Percentiles rank a stretch among this genome's conserved stretches.
These are phyloP conservation scores for Drosophila fungiperda DNA, from an alignment of 2,888 invertebrate genomes.

Conservation along the genomic window DNA sequence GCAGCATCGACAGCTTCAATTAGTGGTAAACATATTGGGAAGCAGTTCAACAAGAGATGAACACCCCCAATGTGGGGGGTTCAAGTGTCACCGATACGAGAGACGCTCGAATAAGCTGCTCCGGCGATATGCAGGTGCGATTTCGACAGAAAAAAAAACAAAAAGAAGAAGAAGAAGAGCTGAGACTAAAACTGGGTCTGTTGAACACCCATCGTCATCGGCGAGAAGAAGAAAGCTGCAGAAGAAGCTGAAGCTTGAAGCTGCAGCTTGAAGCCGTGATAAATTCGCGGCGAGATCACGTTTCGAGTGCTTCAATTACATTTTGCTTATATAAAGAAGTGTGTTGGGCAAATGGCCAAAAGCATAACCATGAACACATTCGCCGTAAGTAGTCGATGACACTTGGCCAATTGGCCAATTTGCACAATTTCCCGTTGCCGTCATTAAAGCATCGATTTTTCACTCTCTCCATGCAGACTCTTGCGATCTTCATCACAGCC, in stretches of 20 bases:
- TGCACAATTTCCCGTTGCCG: constrained; percentile 15
- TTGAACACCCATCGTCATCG: constrained; percentile 14
- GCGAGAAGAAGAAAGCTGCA: constrained; percentile 1
- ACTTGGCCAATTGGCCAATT: constrained; percentile 17
- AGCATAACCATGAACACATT: constrained; percentile 76
- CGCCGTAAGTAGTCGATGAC: constrained; percentile 69
- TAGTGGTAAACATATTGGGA: constrained; percentile 14
- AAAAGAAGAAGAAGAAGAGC: constrained; percentile 1
- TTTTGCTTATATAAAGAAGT: constrained; percentile 79
- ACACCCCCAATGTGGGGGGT: constrained; percentile 29
- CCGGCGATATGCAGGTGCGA: constrained; percentile 43
- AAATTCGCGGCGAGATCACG: constrained; percentile 77
- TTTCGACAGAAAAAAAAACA: constrained; percentile 25
- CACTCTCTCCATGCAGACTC: constrained; percentile 52
- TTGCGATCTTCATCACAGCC: constrained; percentile 70
- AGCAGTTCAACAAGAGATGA: constrained; percentile 28
- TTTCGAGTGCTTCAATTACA: constrained; percentile 65
- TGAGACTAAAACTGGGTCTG: constrained; percentile 2
- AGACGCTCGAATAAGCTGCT: constrained; percentile 19
- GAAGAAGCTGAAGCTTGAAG: constrained; percentile 7
- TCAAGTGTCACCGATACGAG: constrained; percentile 36
- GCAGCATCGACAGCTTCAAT: background rate
- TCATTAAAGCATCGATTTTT: constrained; percentile 6
- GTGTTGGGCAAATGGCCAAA: constrained; percentile 59
- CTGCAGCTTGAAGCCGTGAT: constrained; percentile 54